Evolutionary conservation across 2,888 invertebrate genomes (phyloP).

Genomic region (Amiota communis): DNA sequence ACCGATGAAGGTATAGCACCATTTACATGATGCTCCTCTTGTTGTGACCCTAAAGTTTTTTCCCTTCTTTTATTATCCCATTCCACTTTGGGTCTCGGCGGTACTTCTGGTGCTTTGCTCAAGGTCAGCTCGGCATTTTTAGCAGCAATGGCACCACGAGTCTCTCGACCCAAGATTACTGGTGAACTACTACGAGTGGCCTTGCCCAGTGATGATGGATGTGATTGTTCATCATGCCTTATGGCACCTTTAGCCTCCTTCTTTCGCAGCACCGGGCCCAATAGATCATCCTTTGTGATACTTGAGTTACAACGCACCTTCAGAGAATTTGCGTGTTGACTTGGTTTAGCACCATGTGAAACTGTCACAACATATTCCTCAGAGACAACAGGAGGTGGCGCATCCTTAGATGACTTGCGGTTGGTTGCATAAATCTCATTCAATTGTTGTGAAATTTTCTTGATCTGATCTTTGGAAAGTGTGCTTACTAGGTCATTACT

Average conservation of each 20-base stretch:
- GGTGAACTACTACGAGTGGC: conserved; percentile 67
- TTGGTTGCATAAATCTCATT: conserved; percentile 83
- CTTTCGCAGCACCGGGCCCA: conserved; percentile 66
- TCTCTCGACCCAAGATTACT: conserved; percentile 75
- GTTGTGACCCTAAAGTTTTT: not conserved
- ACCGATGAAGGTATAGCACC: conserved; percentile 28
- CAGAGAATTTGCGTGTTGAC: conserved; percentile 64
- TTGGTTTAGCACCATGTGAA: conserved; percentile 67
- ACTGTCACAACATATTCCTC: conserved; percentile 80
- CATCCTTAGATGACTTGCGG: conserved; percentile 66
- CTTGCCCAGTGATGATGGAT: conserved; percentile 75
- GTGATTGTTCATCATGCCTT: conserved; percentile 75
- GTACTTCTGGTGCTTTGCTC: conserved; percentile 65
- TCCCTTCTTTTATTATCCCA: not conserved
- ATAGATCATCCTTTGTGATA: conserved; percentile 73
- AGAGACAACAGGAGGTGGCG: conserved; percentile 57
- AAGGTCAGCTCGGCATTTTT: conserved; percentile 73
- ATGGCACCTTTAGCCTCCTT: conserved; percentile 73
- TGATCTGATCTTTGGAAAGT: conserved; percentile 87
- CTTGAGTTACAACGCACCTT: conserved; percentile 78
- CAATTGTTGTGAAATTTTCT: conserved; percentile 84
- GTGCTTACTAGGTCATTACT: conserved; percentile 88
- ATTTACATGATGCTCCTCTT: not conserved
- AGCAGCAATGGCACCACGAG: conserved; percentile 77
- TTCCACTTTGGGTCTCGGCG: conserved; percentile 47